phyloP scores from a whole-genome alignment of 23 tunicate genomes.

The Diplosoma virens region DNA sequence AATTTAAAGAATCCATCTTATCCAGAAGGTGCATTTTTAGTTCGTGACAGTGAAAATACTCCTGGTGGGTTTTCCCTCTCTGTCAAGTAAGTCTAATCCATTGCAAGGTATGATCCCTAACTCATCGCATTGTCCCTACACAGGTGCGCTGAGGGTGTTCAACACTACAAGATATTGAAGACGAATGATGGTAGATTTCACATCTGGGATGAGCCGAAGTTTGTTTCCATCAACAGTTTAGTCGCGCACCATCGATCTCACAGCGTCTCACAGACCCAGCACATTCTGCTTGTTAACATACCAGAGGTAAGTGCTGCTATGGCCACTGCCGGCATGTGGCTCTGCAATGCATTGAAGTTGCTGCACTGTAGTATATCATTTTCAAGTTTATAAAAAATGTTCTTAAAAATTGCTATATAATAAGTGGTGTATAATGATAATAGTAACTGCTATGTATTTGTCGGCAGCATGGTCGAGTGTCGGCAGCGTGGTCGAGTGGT shows the following conservation, averaged over 20 bases:
- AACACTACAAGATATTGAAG: conserved; percentile 93
- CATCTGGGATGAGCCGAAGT: conserved; percentile 87
- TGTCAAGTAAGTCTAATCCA: conserved; percentile 79
- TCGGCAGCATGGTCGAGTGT: no score
- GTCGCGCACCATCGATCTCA: conserved; percentile 78
- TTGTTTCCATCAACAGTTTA: conserved; percentile 77
- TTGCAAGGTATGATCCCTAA: no score
- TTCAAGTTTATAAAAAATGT: no score
- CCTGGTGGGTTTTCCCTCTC: conserved; percentile 96
- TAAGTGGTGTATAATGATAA: no score
- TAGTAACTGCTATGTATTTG: no score
- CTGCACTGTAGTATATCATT: no score
- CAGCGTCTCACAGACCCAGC: conserved; percentile 74
- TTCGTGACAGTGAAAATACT: conserved; percentile 93
- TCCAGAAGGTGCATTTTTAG: conserved; percentile 93
- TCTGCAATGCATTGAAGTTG: no score
- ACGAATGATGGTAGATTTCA: conserved; percentile 87
- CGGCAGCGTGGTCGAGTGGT: no score
- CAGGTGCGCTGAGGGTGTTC: conserved; percentile 78
- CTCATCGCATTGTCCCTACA: no score
- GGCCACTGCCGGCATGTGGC: no score
- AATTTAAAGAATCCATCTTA: conserved; percentile 38
- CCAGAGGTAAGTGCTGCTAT: conserved; percentile 50
- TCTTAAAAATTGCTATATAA: no score
- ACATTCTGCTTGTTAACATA: conserved; percentile 59